Conservation (phyloP, 2,113 vertebrate species). For the Bos taurus region DNA sequence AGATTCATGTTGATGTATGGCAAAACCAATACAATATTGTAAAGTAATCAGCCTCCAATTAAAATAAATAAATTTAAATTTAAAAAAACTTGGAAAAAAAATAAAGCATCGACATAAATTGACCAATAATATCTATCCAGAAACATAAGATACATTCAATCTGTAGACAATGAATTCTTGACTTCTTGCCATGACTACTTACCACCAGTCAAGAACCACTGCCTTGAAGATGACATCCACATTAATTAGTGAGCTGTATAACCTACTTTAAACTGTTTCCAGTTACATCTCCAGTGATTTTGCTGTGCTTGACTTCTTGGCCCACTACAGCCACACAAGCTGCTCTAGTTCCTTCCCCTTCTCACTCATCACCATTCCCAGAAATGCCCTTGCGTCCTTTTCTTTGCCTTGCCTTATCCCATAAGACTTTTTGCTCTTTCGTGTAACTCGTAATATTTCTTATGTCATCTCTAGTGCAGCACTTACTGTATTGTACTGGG, state of each 20-base stretch:
- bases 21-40: no score
- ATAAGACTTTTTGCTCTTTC: background rate
- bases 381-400: background rate
- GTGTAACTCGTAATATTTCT: background rate
- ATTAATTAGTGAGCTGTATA: background rate
- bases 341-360: background rate
- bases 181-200: background rate
- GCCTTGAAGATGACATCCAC: background rate
- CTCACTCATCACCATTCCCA: background rate
- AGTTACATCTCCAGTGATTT: background rate
- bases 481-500: background rate
- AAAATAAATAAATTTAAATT: no score
- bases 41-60: no score
- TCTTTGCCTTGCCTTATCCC: background rate
- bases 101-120: background rate
- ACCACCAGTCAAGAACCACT: background rate
- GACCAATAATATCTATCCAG: background rate
- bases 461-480: background rate
- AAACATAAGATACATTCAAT: conserved; percentile 4
- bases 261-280: background rate
- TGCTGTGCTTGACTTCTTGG: background rate
- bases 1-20: no score
- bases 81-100: background rate
- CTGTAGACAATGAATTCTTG: background rate
- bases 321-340: background rate